phyloP scores from a whole-genome alignment of 2,797 vertebrate species.

The Eulemur mongoz region DNA sequence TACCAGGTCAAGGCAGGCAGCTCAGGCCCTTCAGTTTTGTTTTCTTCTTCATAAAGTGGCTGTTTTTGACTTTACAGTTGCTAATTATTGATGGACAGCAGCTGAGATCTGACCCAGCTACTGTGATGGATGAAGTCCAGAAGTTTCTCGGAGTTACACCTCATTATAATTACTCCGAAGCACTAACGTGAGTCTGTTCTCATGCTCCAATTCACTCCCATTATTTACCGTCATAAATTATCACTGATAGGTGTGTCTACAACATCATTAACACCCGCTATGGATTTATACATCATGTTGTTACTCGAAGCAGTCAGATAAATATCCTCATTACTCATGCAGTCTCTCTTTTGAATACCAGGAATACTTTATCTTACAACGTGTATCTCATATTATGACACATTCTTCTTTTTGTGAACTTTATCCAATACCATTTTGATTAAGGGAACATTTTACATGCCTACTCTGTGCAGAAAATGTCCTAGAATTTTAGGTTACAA shows the following conservation, averaged over 20 bases:
- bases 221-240: constrained; percentile 36
- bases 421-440: not conserved
- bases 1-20: not conserved
- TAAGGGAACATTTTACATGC: not conserved
- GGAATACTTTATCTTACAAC: not conserved
- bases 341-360: not conserved
- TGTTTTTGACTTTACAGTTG: constrained; percentile 86
- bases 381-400: not conserved
- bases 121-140: constrained; percentile 97
- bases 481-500: not conserved
- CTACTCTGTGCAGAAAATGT: not conserved
- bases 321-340: not conserved
- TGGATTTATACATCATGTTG: not conserved
- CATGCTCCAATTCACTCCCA: not conserved
- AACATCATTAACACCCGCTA: not conserved
- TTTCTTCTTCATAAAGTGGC: constrained; percentile 55
- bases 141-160: constrained; percentile 95
- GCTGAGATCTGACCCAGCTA: constrained; percentile 93
- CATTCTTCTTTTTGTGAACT: not conserved
- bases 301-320: not conserved
- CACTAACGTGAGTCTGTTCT: constrained; percentile 92
- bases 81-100: constrained; percentile 98
- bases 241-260: constrained; percentile 2
- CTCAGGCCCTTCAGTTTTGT: not conserved
- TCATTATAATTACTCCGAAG: constrained; percentile 96